These are phyloP conservation scores for Amblyopsis hoosieri DNA, from an alignment of 2,797 vertebrate genomes.

Conservation along the genomic window DNA sequence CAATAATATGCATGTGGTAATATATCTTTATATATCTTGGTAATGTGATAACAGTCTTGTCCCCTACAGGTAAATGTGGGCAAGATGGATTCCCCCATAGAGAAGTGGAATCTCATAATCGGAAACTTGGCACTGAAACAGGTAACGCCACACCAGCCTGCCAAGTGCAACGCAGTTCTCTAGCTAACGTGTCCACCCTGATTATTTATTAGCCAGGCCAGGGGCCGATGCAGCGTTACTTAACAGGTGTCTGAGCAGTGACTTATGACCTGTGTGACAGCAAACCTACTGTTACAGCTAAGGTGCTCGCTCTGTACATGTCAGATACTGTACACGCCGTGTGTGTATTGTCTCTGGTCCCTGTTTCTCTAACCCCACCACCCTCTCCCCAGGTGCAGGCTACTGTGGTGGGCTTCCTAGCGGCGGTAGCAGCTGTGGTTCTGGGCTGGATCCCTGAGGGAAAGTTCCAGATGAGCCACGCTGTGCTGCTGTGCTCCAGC, in stretches of 20 bases:
- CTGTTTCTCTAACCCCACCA: no score
- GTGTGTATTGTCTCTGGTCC: not conserved
- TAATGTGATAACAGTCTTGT: not conserved
- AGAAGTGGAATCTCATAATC: constrained; percentile 97
- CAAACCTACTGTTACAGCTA: no score
- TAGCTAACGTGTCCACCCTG: no score
- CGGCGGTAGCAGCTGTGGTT: constrained; percentile 90
- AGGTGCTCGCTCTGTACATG: no score
- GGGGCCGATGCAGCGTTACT: no score
- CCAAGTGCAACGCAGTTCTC: no score
- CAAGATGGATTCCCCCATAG: constrained; percentile 98
- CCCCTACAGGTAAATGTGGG: constrained; percentile 90
- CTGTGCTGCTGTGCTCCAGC: constrained; percentile 91
- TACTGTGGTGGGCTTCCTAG: constrained; percentile 94
- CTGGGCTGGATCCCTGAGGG: constrained; percentile 96
- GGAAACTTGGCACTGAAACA: constrained; percentile 97
- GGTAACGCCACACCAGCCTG: constrained; percentile 69
- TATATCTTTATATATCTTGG: no score
- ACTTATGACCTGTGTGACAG: no score
- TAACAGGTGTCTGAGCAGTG: no score
- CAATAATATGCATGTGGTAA: no score
- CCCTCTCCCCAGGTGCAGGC: constrained; percentile 86
- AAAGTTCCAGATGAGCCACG: constrained; percentile 90
- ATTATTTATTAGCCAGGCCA: no score
- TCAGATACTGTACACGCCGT: no score